These are phyloP conservation scores for Orchestia grillus DNA, from an alignment of 1,140 invertebrate genomes.

Conservation along the genomic window DNA sequence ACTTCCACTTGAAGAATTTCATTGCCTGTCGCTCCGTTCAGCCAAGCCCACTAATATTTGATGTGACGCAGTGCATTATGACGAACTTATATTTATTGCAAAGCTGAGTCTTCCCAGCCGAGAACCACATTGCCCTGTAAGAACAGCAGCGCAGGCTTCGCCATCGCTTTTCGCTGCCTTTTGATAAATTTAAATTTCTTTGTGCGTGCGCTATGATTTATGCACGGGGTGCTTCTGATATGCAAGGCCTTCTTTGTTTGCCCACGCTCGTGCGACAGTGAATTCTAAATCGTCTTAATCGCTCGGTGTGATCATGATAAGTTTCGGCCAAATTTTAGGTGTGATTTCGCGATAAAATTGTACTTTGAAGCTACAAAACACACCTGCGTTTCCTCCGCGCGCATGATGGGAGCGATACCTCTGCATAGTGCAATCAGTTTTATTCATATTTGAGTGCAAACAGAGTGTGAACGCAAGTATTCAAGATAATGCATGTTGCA, in stretches of 20 bases:
- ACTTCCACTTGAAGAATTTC: not conserved
- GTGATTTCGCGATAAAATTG: not conserved
- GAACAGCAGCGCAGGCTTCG: not conserved
- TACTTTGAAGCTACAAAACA: not conserved
- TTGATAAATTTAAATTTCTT: not conserved
- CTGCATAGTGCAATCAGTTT: not conserved
- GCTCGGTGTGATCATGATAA: not conserved
- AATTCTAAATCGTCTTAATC: not conserved
- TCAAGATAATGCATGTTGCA: not conserved
- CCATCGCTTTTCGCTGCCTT: not conserved
- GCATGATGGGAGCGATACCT: not conserved
- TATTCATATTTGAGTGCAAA: not conserved
- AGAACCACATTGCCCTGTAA: not conserved
- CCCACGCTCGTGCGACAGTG: not conserved
- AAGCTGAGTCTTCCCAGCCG: no score
- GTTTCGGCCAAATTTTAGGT: not conserved
- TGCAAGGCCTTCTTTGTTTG: not conserved
- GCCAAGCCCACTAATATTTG: not conserved
- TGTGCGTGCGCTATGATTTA: not conserved
- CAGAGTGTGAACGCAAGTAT: not conserved
- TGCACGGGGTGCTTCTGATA: not conserved
- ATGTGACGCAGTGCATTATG: not conserved
- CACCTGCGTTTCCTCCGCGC: not conserved
- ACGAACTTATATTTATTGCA: no score
- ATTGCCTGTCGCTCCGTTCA: not conserved